Evolutionary conservation across 2,888 invertebrate species (phyloP), one percentile per base, ranked within the genome.

Genomic region (Andricus curvator): DNA sequence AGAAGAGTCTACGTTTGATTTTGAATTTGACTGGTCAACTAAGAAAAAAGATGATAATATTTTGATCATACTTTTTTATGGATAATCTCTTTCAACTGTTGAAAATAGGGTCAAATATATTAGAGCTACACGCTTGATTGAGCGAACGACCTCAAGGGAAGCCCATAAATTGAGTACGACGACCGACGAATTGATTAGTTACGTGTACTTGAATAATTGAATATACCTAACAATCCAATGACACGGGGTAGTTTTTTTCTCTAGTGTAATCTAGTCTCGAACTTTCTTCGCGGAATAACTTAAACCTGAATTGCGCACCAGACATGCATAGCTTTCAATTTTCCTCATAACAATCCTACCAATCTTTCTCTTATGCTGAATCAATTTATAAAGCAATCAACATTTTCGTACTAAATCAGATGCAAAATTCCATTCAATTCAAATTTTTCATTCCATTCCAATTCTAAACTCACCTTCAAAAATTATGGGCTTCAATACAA

Each of bases 71-170:
- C n/a, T 20, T 51, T 51, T 51, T 9, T n/a, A 20, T 56, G 4
- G 2, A 56, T 22, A 60, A 22, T 60, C 20, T 22, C 22, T 22
- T 60, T 60, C 4, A 60, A 22, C 22, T 11, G 20, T n/a, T n/a
- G 11, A 22, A 60, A 56, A 22, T 13, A 22, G 60, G 60, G 20
- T 11, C 22, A 60, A 8, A 2, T 48, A 44, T 48, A 20, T 70
- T 17, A 20, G 51, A 6, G 48, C 33, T 11, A 29, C 48, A 33
- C 20, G 29, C 44, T 67, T 67, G 41, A 67, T 70, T 29, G 29
- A 70, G 70, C 51, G 29, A 70, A 70, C n/a, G 70, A 70, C 70
- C 51, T 25, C 33, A 56, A 68, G 48, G 68, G 68, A 68, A 68
- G 68, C 48, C 68, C 48, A 48, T 44, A 44, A 48, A 13, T 44